Conservation (phyloP, 2,888 invertebrate species). For the Dione vanillae region DNA sequence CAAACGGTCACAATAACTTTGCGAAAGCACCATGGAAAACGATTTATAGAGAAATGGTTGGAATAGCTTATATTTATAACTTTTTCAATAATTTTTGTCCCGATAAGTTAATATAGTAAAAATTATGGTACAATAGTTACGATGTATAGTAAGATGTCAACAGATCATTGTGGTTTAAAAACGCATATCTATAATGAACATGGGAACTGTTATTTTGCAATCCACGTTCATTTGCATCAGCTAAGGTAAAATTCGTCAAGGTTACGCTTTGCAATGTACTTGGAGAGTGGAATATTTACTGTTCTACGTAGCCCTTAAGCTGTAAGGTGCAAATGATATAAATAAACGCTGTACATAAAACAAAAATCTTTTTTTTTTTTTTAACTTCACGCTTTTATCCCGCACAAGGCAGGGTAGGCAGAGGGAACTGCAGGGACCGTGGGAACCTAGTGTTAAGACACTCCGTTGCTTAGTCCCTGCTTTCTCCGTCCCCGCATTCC, state of each 20-base stretch:
- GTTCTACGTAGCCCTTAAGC: neutral
- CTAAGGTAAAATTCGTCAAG: conserved; percentile 11
- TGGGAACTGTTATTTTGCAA: neutral
- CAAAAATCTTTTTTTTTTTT: no score
- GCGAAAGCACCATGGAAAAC: conserved; percentile 26
- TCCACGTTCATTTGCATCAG: neutral
- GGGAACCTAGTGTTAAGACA: no score
- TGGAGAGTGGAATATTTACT: conserved; percentile 5
- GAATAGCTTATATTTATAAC: neutral
- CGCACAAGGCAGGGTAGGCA: no score
- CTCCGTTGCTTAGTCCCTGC: no score
- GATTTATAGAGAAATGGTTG: neutral
- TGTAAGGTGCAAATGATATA: neutral
- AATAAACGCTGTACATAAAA: no score
- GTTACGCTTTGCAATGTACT: conserved; percentile 6
- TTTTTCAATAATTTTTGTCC: neutral
- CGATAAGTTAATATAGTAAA: neutral
- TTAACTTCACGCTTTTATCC: no score
- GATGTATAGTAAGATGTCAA: no score
- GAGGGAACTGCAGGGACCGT: no score
- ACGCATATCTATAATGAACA: no score
- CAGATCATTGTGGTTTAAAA: no score
- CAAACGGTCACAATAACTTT: conserved; percentile 32
- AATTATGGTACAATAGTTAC: neutral
- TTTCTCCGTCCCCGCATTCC: no score